A percentile compares a stretch with the other conserved stretches of the same genome.
Evolutionary conservation across 1,140 invertebrate genomes (phyloP).

Genomic region (Eriocheir sinensis): DNA sequence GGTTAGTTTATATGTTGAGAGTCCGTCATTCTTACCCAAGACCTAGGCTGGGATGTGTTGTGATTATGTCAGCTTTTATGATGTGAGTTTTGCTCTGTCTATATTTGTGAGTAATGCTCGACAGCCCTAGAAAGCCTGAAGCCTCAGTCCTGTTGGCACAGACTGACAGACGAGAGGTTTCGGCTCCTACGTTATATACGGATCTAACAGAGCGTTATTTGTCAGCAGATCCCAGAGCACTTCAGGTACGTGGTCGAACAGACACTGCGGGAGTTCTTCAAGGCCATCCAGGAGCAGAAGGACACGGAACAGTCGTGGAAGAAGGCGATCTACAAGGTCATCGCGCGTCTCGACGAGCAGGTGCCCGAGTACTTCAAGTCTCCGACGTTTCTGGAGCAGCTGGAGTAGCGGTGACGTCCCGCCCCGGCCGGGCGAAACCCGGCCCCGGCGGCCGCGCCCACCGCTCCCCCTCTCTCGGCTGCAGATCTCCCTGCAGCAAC

Average conservation of each 20-base stretch:
- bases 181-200: neutral
- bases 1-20: slow-evolving; percentile 86
- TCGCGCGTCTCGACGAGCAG: slow-evolving; percentile 98
- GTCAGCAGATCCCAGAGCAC: slow-evolving; percentile 94
- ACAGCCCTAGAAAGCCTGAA: neutral
- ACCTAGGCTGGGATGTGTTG: too few species aligned
- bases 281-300: slow-evolving; percentile 96
- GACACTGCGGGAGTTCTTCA: slow-evolving; percentile 99
- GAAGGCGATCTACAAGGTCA: slow-evolving; percentile 99
- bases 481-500: slow-evolving; percentile 5
- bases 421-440: slow-evolving; percentile 58
- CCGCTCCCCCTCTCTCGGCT: slow-evolving; percentile 36
- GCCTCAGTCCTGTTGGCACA: neutral
- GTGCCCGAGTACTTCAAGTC: slow-evolving; percentile 99
- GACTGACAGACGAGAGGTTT: neutral
- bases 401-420: slow-evolving; percentile 88
- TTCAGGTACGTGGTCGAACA: slow-evolving; percentile 98
- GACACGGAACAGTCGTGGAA: slow-evolving; percentile 99
- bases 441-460: slow-evolving; percentile 55
- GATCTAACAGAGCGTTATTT: neutral
- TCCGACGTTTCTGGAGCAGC: slow-evolving; percentile 98
- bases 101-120: neutral
- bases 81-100: too few species aligned
- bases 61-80: too few species aligned
- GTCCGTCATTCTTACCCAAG: too few species aligned